Base-by-base conservation (phyloP, 2,797 vertebrate genomes). In the Tympanoctomys barrerae region DNA sequence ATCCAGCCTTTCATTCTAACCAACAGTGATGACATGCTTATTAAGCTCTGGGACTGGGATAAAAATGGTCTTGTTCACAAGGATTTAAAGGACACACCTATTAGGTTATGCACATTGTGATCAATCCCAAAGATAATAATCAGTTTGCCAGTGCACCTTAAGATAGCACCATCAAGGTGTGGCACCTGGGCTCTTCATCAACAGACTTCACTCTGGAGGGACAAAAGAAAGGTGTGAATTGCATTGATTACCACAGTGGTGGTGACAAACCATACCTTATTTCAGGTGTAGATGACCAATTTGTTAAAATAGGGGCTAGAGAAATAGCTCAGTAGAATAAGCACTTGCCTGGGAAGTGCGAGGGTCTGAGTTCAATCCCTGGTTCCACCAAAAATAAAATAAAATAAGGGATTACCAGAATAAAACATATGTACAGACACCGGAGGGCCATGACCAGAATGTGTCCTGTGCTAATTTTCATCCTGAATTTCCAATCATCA, bases 1-100 rank as follows among this genome's bases (percentile, higher is more conserved):
- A 99, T 99, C 0, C 99, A 99, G 98, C 99, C 99, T n/a, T 99
- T 99, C 98, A 99, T 99, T 97, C 99, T 99, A 64, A 99, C 99
- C 5, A 99, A 99, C 98, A 99, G 99, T 2, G 99, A 99, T 98
- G 99, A 99, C 98, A 99, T 99, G 99, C 98, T 99, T 96, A 99
- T 99, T 98, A 99, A 99, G 95, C 99, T 99, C 13, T 99, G 99
- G 99, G 99, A 99, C 98, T 99, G 99, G 99, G 99, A 99, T 95
- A 99, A 99, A 98, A 99, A 99, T 99, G 99, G 99, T 99, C 99
- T 1, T 99, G 99, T 98, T 99, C 99, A 97, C 99, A 99, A 97
- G 99, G 99, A 95, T 99, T 99, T 98, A 99, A 99, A 98, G 99
- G 99, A 85, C 99, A 99, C 97, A 99, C 99, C 54, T 99, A 99